Base-by-base conservation (phyloP, 1,140 invertebrate species). In the Contarinia nasturtii region DNA sequence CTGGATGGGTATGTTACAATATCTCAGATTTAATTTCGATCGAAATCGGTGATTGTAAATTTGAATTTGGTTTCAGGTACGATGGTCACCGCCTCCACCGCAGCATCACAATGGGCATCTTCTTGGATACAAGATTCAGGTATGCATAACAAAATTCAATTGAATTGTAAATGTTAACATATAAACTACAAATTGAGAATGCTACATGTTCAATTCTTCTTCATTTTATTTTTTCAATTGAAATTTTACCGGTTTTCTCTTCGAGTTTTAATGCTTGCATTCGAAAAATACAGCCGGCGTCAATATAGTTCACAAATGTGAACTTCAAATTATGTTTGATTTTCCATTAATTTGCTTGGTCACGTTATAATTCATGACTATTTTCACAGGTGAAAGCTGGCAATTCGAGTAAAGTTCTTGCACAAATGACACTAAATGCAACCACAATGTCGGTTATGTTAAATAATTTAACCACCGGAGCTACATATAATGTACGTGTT, bases 71-170 rank as follows among this genome's bases (percentile, higher is more conserved):
- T 27, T 27, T 27, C 27, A 27, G 27, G 27, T 92, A 5, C 65
- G 76, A 50, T 92, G 87, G 88, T 72, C 77, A 12, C 76, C 86
- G 1, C 87, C 87, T 2, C 76, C 80, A 1, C 73, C 76, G 20
- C 73, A 76, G 49, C 77, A 86, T 49, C 77, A 83, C 53, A 90
- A 90, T 66, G 87, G 87, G 42, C 69, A 82, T 54, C 67, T 91
- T 4, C 69, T 77, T 49, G 86, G 86, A 43, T 91, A 89, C 55
- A 81, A 84, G 68, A 82, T 88, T 21, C 61, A 64, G 51, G 54
- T 55, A 50, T 49, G 43, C 22, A 15, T 34, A 14, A 8, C n/a
- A 5, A 27, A 3, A 27, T 27, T 27, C 27, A 27, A 27, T 27
- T 27, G 27, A 27, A 27, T 27, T 27, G 3, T 3, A 27, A 27